Conservation (phyloP, 1,140 invertebrate species). For the Drosophila rufa region DNA sequence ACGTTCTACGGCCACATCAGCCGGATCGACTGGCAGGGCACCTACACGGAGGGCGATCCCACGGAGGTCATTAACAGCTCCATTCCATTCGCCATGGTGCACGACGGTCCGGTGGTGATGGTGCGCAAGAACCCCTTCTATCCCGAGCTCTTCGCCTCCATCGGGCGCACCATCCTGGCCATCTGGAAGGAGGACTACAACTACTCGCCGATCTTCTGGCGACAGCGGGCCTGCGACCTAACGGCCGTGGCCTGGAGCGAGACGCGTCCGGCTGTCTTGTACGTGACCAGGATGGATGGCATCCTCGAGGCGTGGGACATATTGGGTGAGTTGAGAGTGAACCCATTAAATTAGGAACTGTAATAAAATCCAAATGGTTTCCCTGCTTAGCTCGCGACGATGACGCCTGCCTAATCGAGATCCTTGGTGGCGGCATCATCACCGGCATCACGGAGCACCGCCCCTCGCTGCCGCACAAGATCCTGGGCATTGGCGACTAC, state of each 20-base stretch:
- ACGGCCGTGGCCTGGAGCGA: slow-evolving; percentile 86
- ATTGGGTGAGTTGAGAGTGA: slow-evolving; percentile 69
- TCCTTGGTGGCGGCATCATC: slow-evolving; percentile 83
- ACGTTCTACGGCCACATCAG: slow-evolving; percentile 61
- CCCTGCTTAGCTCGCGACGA: slow-evolving; percentile 85
- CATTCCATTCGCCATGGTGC: slow-evolving; percentile 86
- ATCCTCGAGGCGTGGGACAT: slow-evolving; percentile 88
- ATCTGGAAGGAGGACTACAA: slow-evolving; percentile 87
- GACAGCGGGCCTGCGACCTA: slow-evolving; percentile 85
- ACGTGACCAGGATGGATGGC: slow-evolving; percentile 86
- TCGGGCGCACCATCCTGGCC: slow-evolving; percentile 87
- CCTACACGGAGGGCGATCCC: slow-evolving; percentile 85
- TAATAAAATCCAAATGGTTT: no score
- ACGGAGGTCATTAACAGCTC: slow-evolving; percentile 85
- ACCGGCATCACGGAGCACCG: slow-evolving; percentile 86
- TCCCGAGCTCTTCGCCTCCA: slow-evolving; percentile 86
- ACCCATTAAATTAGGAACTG: no score
- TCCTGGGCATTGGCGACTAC: slow-evolving; percentile 87
- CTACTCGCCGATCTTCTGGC: slow-evolving; percentile 86
- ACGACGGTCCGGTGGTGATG: slow-evolving; percentile 88
- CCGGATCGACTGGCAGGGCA: slow-evolving; percentile 84
- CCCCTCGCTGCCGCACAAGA: slow-evolving; percentile 85
- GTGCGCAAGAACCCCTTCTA: slow-evolving; percentile 87
- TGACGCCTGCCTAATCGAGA: slow-evolving; percentile 85
- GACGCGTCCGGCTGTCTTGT: slow-evolving; percentile 85